phyloP scores from a whole-genome alignment of 2,797 vertebrate species.

The Malurus splendens region DNA sequence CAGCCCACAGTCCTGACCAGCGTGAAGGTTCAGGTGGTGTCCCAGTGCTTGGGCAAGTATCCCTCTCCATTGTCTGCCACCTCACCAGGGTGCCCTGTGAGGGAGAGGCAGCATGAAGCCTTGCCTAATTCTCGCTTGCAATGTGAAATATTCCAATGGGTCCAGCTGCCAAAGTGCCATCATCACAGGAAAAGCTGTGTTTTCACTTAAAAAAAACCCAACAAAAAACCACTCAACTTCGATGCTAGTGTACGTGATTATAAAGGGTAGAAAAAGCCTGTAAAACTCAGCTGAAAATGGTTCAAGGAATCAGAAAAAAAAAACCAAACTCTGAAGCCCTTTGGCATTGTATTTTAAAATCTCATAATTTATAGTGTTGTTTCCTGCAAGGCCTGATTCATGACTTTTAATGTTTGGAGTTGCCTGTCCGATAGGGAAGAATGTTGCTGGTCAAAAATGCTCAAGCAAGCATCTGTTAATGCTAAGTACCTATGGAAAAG shows the following conservation, averaged over 20 bases:
- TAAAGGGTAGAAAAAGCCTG: neutral
- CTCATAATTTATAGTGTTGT: neutral
- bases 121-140: neutral
- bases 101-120: neutral
- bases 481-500: conserved; percentile 15
- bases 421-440: neutral
- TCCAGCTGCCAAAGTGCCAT: neutral
- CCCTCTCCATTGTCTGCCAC: neutral
- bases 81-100: neutral
- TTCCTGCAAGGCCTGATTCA: neutral
- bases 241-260: neutral
- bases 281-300: neutral
- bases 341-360: neutral
- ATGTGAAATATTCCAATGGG: neutral
- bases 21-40: neutral
- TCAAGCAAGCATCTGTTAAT: conserved; percentile 9
- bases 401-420: neutral
- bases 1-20: neutral
- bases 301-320: conserved; percentile 2
- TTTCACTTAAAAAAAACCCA: neutral
- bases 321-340: neutral
- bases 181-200: neutral
- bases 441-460: conserved; percentile 9
- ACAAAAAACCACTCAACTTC: neutral
- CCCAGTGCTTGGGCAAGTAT: neutral